phyloP scores from a whole-genome alignment of 2,113 vertebrate species.

The Myiagra hebetior region DNA sequence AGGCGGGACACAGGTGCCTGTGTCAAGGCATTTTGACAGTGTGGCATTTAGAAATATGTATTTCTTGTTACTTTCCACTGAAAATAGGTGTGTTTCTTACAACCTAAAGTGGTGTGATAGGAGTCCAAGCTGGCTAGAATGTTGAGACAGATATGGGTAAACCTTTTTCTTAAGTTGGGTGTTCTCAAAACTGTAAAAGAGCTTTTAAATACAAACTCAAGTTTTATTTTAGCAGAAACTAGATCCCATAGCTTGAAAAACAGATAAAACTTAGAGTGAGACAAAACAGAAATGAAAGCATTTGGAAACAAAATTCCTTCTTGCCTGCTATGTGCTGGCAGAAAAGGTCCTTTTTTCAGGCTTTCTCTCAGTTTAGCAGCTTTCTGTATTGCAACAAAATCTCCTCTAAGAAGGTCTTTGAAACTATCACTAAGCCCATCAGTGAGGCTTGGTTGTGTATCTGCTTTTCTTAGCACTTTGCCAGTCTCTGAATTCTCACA shows the following conservation, averaged over 20 bases:
- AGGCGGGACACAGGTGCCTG: neutral
- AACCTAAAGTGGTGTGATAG: neutral
- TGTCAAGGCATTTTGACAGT: neutral
- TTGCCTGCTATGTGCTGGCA: neutral
- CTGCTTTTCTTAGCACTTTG: neutral
- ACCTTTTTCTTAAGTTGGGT: neutral
- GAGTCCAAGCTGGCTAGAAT: neutral
- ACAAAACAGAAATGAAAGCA: neutral
- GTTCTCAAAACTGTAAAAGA: neutral
- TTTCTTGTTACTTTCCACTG: neutral
- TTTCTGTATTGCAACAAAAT: neutral
- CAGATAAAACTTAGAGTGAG: neutral
- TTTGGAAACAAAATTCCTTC: slow-evolving; percentile 6
- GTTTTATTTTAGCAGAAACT: slow-evolving; percentile 2
- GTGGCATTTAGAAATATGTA: neutral
- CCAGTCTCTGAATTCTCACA: neutral
- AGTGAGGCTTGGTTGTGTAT: neutral
- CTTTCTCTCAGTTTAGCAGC: neutral
- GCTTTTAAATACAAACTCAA: neutral
- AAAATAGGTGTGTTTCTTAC: neutral
- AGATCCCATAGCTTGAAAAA: neutral
- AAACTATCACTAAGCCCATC: neutral
- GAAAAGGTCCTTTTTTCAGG: neutral
- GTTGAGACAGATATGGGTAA: neutral
- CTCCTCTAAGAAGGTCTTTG: neutral